These are phyloP conservation scores for Hydrozoanthus tunicans DNA, from an alignment of 64 coral and sea anemone species.

Conservation along the genomic window DNA sequence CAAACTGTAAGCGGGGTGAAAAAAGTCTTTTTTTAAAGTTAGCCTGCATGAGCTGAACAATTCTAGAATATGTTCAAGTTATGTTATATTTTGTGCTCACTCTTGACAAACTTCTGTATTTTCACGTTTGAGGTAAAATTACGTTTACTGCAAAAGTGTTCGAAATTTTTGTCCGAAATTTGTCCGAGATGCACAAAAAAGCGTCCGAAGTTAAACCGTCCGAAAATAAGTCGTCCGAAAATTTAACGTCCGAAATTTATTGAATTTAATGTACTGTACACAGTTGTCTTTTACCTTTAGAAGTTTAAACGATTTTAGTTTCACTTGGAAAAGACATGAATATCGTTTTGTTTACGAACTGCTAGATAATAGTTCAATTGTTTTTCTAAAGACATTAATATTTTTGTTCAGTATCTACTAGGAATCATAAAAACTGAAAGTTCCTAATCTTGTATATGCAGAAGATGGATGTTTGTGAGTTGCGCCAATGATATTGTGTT, in stretches of 20 bases:
- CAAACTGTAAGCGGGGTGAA: constrained; percentile 42
- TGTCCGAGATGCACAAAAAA: not conserved
- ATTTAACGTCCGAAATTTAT: constrained; percentile 30
- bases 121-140: constrained; percentile 41
- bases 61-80: constrained; percentile 37
- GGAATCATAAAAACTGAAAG: too few relatives aligned
- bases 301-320: too few relatives aligned
- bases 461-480: too few relatives aligned
- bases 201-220: constrained; percentile 23
- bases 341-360: too few relatives aligned
- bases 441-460: too few relatives aligned
- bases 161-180: not conserved
- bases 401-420: too few relatives aligned
- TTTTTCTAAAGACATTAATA: too few relatives aligned
- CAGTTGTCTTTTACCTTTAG: too few relatives aligned
- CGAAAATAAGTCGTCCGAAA: not conserved
- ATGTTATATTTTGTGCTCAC: constrained; percentile 1
- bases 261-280: not conserved
- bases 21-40: not conserved
- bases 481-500: too few relatives aligned
- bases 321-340: too few relatives aligned
- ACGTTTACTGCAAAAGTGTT: constrained; percentile 38
- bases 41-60: constrained; percentile 42
- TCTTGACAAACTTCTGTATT: constrained; percentile 35
- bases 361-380: too few relatives aligned